Conservation (phyloP, 2,797 vertebrate species). For the Darevskia nairensis region DNA sequence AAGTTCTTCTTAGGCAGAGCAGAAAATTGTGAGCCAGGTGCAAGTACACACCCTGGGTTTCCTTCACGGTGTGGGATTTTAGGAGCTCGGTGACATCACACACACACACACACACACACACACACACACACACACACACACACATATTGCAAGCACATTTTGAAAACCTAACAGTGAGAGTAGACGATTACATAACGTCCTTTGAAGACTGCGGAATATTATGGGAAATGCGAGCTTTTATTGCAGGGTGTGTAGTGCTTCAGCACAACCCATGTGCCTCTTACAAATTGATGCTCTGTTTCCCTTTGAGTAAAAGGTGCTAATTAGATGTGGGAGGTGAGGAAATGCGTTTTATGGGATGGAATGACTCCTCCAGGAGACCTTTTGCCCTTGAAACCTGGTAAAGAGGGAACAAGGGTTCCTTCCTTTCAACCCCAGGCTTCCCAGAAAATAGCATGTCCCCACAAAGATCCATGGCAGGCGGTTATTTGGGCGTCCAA, state of each 20-base stretch:
- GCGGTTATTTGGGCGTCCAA: no score
- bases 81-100: background rate
- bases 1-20: no score
- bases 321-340: conserved; percentile 25
- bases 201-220: background rate
- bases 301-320: conserved; percentile 9
- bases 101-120: no score
- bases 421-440: no score
- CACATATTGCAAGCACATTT: background rate
- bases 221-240: background rate
- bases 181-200: background rate
- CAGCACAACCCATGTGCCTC: background rate
- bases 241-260: background rate
- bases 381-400: conserved; percentile 1
- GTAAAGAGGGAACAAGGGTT: no score
- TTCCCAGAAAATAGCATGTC: background rate
- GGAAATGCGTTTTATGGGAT: conserved; percentile 3
- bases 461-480: background rate
- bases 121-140: no score
- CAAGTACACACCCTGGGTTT: background rate
- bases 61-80: background rate
- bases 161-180: background rate
- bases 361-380: background rate
- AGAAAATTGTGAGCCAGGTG: no score
- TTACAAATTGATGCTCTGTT: conserved; percentile 12